A percentile compares a stretch with the other conserved stretches of the same genome.
phyloP scores from a whole-genome alignment of 2,113 vertebrate genomes.

The Tenrec ecaudatus region DNA sequence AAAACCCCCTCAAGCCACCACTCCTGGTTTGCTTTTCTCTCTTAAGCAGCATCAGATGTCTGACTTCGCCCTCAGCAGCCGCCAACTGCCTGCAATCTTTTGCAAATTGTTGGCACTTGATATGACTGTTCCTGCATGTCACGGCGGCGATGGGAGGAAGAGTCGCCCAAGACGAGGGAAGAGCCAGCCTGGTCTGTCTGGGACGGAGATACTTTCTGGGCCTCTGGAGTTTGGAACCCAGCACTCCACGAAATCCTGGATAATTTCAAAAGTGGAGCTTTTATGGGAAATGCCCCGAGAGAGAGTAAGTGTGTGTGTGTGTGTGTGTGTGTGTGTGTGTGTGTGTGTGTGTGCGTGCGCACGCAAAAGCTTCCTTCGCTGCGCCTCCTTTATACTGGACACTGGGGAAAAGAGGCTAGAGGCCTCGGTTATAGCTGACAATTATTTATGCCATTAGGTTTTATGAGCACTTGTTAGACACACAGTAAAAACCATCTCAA shows the following conservation, averaged over 20 bases:
- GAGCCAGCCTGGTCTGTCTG: constrained; percentile 1
- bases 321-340: neutral
- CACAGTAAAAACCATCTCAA: constrained; percentile 53
- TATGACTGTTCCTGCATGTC: constrained; percentile 61
- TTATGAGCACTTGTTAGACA: constrained; percentile 59
- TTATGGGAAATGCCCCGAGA: neutral
- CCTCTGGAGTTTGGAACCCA: constrained; percentile 59
- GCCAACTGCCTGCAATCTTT: constrained; percentile 71
- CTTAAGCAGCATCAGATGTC: constrained; percentile 76
- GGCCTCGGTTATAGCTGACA: constrained; percentile 21
- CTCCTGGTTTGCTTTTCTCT: constrained; percentile 77
- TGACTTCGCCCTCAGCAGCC: constrained; percentile 58
- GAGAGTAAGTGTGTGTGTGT: neutral
- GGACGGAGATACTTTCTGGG: constrained; percentile 54
- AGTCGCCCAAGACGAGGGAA: constrained; percentile 39
- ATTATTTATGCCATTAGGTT: constrained; percentile 50
- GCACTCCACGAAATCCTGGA: constrained; percentile 43
- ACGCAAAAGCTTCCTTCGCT: neutral
- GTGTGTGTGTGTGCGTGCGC: rapidly evolving
- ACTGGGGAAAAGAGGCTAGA: neutral
- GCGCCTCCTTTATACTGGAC: constrained; percentile 1
- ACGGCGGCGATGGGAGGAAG: constrained; percentile 32
- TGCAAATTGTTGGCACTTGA: constrained; percentile 67
- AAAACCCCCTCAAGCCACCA: constrained; percentile 62
- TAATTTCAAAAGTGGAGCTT: constrained; percentile 66